These are phyloP conservation scores for Phalacrocorax aristotelis DNA, from an alignment of 2,113 vertebrate genomes.

Conservation along the genomic window DNA sequence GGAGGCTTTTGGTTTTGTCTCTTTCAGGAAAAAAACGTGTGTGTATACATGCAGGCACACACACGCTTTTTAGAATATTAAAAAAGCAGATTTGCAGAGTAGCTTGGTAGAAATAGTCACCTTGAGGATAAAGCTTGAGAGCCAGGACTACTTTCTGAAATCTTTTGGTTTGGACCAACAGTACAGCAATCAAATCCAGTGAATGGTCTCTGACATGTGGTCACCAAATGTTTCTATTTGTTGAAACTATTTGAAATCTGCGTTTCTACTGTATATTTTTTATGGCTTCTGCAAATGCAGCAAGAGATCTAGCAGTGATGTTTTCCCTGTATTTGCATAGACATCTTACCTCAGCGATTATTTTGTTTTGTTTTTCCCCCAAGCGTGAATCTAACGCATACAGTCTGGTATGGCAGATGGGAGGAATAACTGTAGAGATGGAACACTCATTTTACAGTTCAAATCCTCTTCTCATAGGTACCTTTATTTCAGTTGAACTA, in stretches of 20 bases:
- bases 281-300: constrained; percentile 32
- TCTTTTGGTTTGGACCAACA: background rate
- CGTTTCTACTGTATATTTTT: constrained; percentile 58
- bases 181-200: background rate
- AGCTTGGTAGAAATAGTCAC: background rate
- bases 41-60: too few species aligned
- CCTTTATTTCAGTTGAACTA: background rate
- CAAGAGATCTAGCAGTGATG: background rate
- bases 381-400: constrained; percentile 15
- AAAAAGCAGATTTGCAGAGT: background rate
- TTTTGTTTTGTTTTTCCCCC: background rate
- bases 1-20: background rate
- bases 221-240: constrained; percentile 52
- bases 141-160: background rate
- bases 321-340: constrained; percentile 35
- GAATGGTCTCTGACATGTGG: constrained; percentile 51
- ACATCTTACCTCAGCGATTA: background rate
- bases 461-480: background rate
- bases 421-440: background rate
- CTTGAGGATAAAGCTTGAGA: background rate
- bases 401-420: background rate
- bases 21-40: background rate
- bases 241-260: background rate
- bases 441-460: background rate
- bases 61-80: background rate